phyloP scores from a whole-genome alignment of 2,888 invertebrate genomes.

The Drosophila emarginata region DNA sequence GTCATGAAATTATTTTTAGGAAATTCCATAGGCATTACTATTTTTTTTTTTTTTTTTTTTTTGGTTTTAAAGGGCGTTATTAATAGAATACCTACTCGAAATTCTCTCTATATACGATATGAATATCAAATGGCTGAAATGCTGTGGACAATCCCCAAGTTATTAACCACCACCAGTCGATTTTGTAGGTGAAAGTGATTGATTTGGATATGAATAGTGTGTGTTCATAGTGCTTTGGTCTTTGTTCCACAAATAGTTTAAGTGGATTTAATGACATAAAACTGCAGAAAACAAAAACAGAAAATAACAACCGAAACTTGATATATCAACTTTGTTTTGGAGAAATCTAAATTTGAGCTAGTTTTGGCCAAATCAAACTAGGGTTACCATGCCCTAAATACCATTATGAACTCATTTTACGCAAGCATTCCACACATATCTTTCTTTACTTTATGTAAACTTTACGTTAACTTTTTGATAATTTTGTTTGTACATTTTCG shows the following conservation, averaged over 20 bases:
- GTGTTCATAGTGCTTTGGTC: not conserved
- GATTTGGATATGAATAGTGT: conserved; percentile 4
- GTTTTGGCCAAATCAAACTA: not conserved
- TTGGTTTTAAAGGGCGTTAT: conserved; percentile 32
- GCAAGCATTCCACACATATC: not conserved
- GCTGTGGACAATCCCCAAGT: not conserved
- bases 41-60: conserved; percentile 51
- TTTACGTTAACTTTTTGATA: not conserved
- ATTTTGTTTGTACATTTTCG: not conserved
- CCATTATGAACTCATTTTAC: conserved; percentile 1
- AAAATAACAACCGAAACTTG: not conserved
- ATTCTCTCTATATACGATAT: not conserved
- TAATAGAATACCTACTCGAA: not conserved
- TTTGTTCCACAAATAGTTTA: conserved; percentile 9
- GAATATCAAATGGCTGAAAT: not conserved
- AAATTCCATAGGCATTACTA: conserved; percentile 73
- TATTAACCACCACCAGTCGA: not conserved
- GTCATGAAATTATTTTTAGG: conserved; percentile 73
- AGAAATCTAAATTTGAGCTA: conserved; percentile 2
- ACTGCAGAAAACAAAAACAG: not conserved
- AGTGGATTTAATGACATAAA: conserved; percentile 6
- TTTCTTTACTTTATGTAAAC: not conserved
- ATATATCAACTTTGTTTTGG: not conserved
- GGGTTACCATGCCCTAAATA: not conserved
- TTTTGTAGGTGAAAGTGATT: conserved; percentile 2